Evolutionary conservation across 2,797 vertebrate genomes (phyloP), one percentile per base, ranked within the genome.

Genomic region (Sebastes diploproa): DNA sequence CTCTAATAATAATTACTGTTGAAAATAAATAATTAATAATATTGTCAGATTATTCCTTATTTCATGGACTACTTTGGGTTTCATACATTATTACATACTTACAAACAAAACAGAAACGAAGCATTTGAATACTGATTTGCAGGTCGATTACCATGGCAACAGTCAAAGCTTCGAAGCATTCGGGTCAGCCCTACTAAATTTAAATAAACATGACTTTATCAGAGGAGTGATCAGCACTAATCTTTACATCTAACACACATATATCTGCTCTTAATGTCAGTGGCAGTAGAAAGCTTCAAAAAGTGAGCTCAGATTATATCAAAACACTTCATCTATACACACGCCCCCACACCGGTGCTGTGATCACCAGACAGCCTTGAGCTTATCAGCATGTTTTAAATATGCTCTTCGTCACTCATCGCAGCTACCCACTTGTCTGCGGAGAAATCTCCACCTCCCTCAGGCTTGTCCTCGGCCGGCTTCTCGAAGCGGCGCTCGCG

Each of bases 401-500:
- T 56, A 46, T 6, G 55, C 63, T 58, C n/a, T 22, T 42, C 6
- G 2, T 32, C 50, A 14, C 27, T 77, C 50, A 46, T 50, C 23
- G 34, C 71, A 63, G 30, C 22, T 4, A 91, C 96, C 96, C 95
- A 98, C 98, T 97, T 98, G 88, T 99, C 98, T 73, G 94, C 94
- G 6, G 97, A 96, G 89, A 98, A 97, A 81, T 99, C 98, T 83
- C 97, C 97, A 30, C 96, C 97, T 77, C 96, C 97, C 88, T 99
- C 98, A 1, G 97, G 96, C 91, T 98, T 99, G 65, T 99, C 98
- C 89, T 99, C 98, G 1, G 95, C 76, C 3, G 98, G 97, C 82
- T 99, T 99, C 72, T 99, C 98, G 2, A 96, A 96, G 78, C 98
- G 96, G n/a, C 97, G 96, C 89, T 99, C 98, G 0, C 98, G 97